Evolutionary conservation across 2,888 invertebrate species (phyloP).

Genomic region (Noctua janthe): DNA sequence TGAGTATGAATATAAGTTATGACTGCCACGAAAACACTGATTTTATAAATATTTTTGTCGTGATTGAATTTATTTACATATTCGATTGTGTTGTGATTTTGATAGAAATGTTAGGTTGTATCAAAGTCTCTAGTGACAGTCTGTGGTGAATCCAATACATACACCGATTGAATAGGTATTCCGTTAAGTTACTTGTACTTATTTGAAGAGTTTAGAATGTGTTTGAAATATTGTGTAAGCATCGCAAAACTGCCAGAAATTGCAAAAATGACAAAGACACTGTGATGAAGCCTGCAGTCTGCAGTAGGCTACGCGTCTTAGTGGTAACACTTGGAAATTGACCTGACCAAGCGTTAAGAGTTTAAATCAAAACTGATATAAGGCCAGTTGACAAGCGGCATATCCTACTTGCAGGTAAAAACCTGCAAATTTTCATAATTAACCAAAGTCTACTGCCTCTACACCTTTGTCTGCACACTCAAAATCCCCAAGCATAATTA

Average conservation of each 20-base stretch:
- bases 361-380: background rate
- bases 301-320: background rate
- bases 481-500: conserved; percentile 1
- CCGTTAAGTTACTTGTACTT: background rate
- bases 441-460: too few relatives aligned
- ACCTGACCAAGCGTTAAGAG: background rate
- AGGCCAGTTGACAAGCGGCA: background rate
- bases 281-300: background rate
- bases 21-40: background rate
- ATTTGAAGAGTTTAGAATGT: background rate
- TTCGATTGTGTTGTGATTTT: background rate
- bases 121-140: background rate
- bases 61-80: background rate
- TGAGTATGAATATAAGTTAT: background rate
- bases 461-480: background rate
- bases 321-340: background rate
- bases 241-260: background rate
- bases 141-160: background rate
- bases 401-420: background rate
- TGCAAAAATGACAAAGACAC: background rate
- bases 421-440: background rate
- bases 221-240: background rate
- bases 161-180: background rate
- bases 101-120: background rate
- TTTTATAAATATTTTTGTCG: background rate